Percentiles rank a stretch among this genome's conserved stretches.
These are phyloP conservation scores for Typhlichthys eigenmanni DNA, from an alignment of 2,797 vertebrate species.

Conservation along the genomic window DNA sequence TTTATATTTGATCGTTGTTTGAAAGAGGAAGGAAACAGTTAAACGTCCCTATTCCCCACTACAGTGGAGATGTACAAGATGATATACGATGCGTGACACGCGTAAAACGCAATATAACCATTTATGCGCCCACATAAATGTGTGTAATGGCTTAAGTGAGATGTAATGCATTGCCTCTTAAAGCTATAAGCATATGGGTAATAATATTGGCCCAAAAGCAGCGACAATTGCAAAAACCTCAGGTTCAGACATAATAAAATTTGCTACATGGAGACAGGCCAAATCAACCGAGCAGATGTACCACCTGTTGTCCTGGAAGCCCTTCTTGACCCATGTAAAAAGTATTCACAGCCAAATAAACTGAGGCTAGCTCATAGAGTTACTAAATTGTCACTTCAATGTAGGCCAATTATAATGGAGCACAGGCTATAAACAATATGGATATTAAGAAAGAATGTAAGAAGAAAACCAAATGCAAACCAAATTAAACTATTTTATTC, in stretches of 20 bases:
- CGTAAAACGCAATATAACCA: slow-evolving; percentile 60
- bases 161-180: slow-evolving; percentile 35
- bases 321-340: not conserved
- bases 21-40: slow-evolving; percentile 79
- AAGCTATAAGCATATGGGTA: slow-evolving; percentile 25
- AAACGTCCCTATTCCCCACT: slow-evolving; percentile 57
- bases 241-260: slow-evolving; percentile 54
- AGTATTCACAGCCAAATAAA: not conserved
- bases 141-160: slow-evolving; percentile 62
- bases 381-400: not conserved
- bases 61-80: slow-evolving; percentile 49
- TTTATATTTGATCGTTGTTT: slow-evolving; percentile 80
- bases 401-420: no score
- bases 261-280: slow-evolving; percentile 18
- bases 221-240: slow-evolving; percentile 40
- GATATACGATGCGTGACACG: slow-evolving; percentile 76
- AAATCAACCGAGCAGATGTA: slow-evolving; percentile 37
- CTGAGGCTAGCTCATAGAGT: not conserved
- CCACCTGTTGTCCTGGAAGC: slow-evolving; percentile 36
- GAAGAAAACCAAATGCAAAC: no score
- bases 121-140: slow-evolving; percentile 44
- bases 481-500: not conserved
- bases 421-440: no score
- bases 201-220: slow-evolving; percentile 41
- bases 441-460: no score